Evolutionary conservation across 2,797 vertebrate genomes (phyloP).

Genomic region (Staurois parvus): DNA sequence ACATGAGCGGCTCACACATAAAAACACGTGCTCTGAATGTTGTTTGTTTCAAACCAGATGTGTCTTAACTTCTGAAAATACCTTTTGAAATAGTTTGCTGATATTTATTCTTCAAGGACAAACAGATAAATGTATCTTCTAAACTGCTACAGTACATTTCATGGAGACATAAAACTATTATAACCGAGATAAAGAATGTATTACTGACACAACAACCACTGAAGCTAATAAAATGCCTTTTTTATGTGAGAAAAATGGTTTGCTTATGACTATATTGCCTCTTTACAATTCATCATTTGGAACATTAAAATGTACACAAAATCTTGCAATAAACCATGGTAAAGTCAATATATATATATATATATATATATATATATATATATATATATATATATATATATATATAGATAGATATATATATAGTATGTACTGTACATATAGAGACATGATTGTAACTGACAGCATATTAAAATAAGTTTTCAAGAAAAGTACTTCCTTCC

Average conservation of each 20-base stretch:
- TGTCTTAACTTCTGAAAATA: neutral
- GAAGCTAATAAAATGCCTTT: neutral
- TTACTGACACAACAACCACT: neutral
- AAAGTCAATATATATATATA: too few relatives aligned
- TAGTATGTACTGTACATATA: too few relatives aligned
- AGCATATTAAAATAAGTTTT: too few relatives aligned
- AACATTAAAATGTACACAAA: too few relatives aligned
- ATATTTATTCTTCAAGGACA: constrained; percentile 8
- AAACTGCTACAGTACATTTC: neutral
- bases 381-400: too few relatives aligned
- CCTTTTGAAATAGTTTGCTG: neutral
- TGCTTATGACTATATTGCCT: neutral
- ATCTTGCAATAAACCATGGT: too few relatives aligned
- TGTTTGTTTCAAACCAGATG: neutral
- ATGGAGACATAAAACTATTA: constrained; percentile 1
- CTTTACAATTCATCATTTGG: neutral
- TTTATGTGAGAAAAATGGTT: neutral
- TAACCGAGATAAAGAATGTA: constrained; percentile 8
- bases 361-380: too few relatives aligned
- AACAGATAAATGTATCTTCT: neutral
- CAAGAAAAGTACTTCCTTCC: too few relatives aligned
- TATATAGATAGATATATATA: too few relatives aligned
- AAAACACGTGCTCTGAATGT: neutral
- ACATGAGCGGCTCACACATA: neutral
- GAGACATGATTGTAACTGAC: too few relatives aligned